Evolutionary conservation across 2,113 vertebrate species (phyloP).

Genomic region (Amblyopsis rosae): DNA sequence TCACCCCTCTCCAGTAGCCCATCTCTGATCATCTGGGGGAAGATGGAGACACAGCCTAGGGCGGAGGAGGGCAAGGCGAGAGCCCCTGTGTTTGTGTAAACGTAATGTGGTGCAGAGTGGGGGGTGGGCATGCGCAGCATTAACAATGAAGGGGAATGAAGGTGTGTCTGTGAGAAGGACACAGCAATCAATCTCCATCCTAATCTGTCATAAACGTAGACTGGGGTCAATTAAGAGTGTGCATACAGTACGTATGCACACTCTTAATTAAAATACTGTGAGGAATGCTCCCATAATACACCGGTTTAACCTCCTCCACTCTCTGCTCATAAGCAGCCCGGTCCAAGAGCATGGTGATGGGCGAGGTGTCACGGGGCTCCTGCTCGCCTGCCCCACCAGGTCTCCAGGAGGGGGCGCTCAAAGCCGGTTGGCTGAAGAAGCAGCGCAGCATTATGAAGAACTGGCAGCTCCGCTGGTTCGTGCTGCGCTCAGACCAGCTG

Average conservation of each 20-base stretch:
- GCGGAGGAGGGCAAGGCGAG: not conserved
- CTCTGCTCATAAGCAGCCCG: constrained; percentile 75
- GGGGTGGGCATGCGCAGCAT: constrained; percentile 19
- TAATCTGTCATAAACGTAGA: too few species aligned
- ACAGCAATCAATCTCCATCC: not conserved
- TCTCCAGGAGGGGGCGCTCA: constrained; percentile 83
- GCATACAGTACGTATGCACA: not conserved
- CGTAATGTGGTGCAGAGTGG: not conserved
- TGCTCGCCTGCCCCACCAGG: constrained; percentile 72
- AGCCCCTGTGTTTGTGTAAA: constrained; percentile 16
- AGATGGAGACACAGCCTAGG: not conserved
- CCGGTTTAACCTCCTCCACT: not conserved
- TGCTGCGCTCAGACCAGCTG: constrained; percentile 87
- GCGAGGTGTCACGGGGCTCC: constrained; percentile 79
- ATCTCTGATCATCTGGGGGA: not conserved
- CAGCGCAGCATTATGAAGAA: constrained; percentile 94
- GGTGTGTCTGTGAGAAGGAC: constrained; percentile 13
- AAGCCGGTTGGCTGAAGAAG: constrained; percentile 92
- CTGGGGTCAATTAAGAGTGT: too few species aligned
- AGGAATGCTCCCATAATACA: not conserved
- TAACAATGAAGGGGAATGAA: constrained; percentile 31
- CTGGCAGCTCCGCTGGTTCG: constrained; percentile 95
- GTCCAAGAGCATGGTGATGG: constrained; percentile 96
- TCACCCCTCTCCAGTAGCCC: not conserved
- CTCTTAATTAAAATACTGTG: not conserved